Base-by-base conservation (phyloP, 2,888 invertebrate species). In the Sceliomorpha sp. region DNA sequence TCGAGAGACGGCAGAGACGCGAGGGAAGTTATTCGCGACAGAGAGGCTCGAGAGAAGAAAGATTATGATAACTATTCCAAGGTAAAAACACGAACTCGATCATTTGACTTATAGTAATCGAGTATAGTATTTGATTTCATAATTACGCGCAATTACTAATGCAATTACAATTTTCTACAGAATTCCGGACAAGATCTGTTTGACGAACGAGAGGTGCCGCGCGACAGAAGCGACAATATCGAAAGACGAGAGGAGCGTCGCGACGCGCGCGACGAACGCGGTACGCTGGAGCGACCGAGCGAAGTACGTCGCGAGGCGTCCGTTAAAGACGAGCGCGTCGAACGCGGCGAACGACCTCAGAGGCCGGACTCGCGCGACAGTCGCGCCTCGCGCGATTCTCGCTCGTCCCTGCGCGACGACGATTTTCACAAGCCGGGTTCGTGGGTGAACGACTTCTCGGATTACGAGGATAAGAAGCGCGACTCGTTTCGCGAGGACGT, bases 311-410 rank as follows among this genome's bases (percentile, higher is more conserved):
- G 78, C 9, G 84, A 85, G 26, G 78, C 58, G 20, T 77, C 82
- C 1, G 73, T 59, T 2, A 67, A 82, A 0, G 85, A 83, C 9
- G 88, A 88, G 14, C 78, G 82, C 1, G 75, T 76, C 20, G 83
- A 83, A 17, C 82, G 89, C 8, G 86, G 80, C 51, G 90, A 91
- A 42, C 88, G 91, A 10, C 91, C 91, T 0, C 91, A 91, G 58
- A 85, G 91, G 69, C 91, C 91, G 0, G 92, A 92, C 73, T 91
- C 91, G 63, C 89, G 91, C 1, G 91, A 92, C 78, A 91, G 91
- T 67, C 88, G 91, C 9, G 87, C 90, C 15, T 89, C 90, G 67
- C 78, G 92, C 81, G 89, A 91, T 82, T 89, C 91, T 63, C 84
- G 91, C 75, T 79, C 83, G 1, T 82, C 87, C 7, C 12, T 84